Conservation (phyloP, 2,797 vertebrate species). For the Gambusia yucatana region DNA sequence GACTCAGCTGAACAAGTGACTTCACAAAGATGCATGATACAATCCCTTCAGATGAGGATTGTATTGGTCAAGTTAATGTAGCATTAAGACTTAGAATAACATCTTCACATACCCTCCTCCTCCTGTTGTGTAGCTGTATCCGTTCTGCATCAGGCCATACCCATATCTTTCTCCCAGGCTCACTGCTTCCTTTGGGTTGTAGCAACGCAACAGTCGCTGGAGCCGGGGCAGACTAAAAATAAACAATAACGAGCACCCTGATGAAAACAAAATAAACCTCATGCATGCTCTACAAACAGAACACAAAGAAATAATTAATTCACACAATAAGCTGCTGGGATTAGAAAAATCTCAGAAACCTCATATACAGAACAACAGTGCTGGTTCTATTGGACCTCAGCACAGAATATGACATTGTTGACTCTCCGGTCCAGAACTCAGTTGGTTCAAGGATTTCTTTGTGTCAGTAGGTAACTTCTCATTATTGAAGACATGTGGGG, state of each 20-base stretch:
- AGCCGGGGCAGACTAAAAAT: constrained; percentile 85
- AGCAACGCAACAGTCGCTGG: constrained; percentile 87
- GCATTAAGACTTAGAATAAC: background rate
- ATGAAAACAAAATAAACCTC: constrained; percentile 9
- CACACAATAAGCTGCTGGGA: background rate
- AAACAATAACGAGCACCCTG: background rate
- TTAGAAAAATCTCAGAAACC: background rate
- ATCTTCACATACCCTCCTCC: constrained; percentile 85
- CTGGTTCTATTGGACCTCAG: too few relatives aligned
- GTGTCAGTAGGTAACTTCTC: too few relatives aligned
- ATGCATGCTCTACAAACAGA: background rate
- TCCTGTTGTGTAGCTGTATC: constrained; percentile 94
- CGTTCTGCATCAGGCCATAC: constrained; percentile 85
- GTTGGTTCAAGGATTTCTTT: too few relatives aligned
- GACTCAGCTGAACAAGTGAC: background rate
- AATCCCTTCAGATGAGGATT: background rate
- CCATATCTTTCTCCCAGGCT: constrained; percentile 92
- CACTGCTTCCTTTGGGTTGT: constrained; percentile 83
- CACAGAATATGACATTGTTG: too few relatives aligned
- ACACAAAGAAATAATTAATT: background rate
- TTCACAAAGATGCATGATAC: background rate
- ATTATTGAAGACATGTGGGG: too few relatives aligned
- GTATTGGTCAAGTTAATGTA: background rate
- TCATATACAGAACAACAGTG: too few relatives aligned
- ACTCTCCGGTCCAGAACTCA: too few relatives aligned